Evolutionary conservation across 2,888 invertebrate species (phyloP).

Genomic region (Lithophane leautieri): DNA sequence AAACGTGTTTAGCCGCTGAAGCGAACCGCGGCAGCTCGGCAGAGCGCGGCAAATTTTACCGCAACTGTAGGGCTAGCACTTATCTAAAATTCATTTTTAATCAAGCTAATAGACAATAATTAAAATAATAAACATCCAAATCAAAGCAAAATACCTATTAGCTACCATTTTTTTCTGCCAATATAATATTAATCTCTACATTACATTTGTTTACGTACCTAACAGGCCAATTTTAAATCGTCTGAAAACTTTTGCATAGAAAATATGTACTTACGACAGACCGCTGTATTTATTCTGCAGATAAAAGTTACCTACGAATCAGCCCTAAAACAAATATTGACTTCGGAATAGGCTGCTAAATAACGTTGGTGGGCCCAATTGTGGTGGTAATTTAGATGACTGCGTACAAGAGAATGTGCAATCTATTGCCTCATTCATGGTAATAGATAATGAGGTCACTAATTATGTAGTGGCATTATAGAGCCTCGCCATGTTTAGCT

Average conservation of each 20-base stretch:
- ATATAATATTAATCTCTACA: background rate
- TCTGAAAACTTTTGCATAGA: background rate
- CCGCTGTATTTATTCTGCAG: background rate
- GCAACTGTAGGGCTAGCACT: slow-evolving; percentile 37
- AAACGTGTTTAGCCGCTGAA: slow-evolving; percentile 47
- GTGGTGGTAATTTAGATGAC: slow-evolving; percentile 20
- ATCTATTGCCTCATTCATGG: slow-evolving; percentile 9
- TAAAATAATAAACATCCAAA: background rate
- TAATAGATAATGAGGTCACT: slow-evolving; percentile 41
- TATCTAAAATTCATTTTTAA: background rate
- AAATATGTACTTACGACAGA: too few species aligned
- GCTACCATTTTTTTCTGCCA: background rate
- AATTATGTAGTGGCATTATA: slow-evolving; percentile 45
- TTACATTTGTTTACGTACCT: too few species aligned
- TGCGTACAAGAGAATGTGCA: slow-evolving; percentile 27
- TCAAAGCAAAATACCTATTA: background rate
- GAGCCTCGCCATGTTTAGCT: slow-evolving; percentile 20
- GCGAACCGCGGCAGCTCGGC: slow-evolving; percentile 26
- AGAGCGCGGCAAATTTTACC: slow-evolving; percentile 34
- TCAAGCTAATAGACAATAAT: background rate
- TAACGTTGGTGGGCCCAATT: slow-evolving; percentile 4
- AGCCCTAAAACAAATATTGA: background rate
- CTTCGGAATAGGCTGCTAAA: background rate
- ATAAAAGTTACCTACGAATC: background rate
- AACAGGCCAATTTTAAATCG: background rate